Percentiles rank a stretch among this genome's conserved stretches.
Evolutionary conservation across 2,113 vertebrate genomes (phyloP).

Genomic region (Equus przewalskii): DNA sequence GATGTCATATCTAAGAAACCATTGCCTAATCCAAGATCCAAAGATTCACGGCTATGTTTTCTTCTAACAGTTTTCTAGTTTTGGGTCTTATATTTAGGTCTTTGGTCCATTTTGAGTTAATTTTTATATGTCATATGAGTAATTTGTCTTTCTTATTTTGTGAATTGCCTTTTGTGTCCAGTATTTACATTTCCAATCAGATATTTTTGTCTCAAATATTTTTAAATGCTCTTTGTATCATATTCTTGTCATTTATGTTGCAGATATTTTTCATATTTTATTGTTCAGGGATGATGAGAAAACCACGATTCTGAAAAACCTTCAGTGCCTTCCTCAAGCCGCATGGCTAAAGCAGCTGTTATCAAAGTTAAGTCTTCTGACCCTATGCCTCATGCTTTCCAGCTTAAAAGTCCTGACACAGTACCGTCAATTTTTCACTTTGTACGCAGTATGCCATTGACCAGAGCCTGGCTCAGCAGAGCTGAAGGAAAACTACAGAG

Average conservation of each 20-base stretch:
- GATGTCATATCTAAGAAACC: conserved; percentile 4
- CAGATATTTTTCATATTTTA: conserved; percentile 38
- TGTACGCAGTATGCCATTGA: neutral
- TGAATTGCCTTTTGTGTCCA: conserved; percentile 12
- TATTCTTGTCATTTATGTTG: conserved; percentile 38
- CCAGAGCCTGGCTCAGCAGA: neutral
- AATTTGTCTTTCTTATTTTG: conserved; percentile 46
- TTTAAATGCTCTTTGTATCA: neutral
- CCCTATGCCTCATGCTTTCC: neutral
- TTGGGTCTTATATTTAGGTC: neutral
- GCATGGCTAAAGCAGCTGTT: neutral
- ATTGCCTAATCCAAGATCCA: neutral
- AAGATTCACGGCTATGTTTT: conserved; percentile 7
- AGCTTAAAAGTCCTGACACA: neutral
- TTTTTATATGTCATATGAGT: neutral
- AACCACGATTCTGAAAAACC: conserved; percentile 38
- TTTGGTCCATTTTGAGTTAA: neutral
- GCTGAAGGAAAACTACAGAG: neutral
- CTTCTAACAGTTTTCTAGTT: conserved; percentile 24
- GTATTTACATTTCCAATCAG: neutral
- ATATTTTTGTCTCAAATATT: neutral
- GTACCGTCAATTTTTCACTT: neutral
- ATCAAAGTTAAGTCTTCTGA: neutral
- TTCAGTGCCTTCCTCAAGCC: conserved; percentile 19
- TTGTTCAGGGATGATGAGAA: neutral